Percentiles rank a stretch among this genome's conserved stretches.
phyloP scores from a whole-genome alignment of 2,113 vertebrate species.

The Percina caprodes region DNA sequence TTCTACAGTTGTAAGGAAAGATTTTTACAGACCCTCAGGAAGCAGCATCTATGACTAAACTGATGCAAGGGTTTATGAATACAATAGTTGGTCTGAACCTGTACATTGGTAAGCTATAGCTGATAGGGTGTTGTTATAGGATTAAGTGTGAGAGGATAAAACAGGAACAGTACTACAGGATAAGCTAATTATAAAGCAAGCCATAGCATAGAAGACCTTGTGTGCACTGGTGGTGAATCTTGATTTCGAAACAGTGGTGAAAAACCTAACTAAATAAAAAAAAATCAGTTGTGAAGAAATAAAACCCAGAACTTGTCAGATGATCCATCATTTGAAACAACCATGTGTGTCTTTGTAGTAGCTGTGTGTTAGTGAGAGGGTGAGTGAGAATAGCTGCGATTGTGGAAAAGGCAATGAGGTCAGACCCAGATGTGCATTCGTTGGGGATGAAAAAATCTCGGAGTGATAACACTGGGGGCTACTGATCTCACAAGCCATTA shows the following conservation, averaged over 20 bases:
- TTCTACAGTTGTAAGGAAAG: not conserved
- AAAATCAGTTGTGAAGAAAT: not conserved
- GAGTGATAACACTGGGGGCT: constrained; percentile 82
- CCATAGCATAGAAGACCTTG: not conserved
- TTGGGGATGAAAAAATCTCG: constrained; percentile 85
- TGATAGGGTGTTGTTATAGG: constrained; percentile 60
- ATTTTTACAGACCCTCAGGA: not conserved
- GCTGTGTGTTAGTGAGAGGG: constrained; percentile 25
- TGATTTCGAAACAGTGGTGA: constrained; percentile 16
- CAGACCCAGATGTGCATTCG: constrained; percentile 87
- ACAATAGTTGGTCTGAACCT: constrained; percentile 24
- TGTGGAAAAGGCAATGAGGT: constrained; percentile 83
- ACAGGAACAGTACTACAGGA: constrained; percentile 52
- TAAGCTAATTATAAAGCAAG: constrained; percentile 76
- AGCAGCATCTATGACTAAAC: constrained; percentile 1
- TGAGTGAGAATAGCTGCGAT: constrained; percentile 68
- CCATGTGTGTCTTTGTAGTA: constrained; percentile 25
- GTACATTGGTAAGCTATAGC: constrained; percentile 1
- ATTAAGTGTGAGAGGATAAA: constrained; percentile 76
- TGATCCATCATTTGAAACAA: constrained; percentile 10
- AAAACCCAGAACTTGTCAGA: constrained; percentile 15
- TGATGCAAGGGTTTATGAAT: not conserved
- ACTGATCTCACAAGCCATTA: constrained; percentile 74
- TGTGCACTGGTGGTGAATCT: constrained; percentile 4
- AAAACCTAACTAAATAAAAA: not conserved